Evolutionary conservation across 1,140 invertebrate genomes (phyloP), one percentile per base, ranked within the genome.

Genomic region (Bilobella aurantiaca): DNA sequence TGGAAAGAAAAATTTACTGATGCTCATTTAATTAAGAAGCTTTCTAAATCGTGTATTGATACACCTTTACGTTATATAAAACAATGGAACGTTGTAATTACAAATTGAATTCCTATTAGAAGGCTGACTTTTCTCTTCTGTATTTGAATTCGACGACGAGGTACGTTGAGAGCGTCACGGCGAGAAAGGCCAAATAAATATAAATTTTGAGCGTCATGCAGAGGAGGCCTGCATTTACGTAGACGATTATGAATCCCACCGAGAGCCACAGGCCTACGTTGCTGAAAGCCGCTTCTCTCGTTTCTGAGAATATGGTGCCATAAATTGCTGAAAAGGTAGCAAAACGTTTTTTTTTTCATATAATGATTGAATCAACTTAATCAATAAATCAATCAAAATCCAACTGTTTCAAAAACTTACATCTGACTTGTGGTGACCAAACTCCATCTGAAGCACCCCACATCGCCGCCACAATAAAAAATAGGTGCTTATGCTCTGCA

Each of bases 381-480:
- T n/a, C n/a, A n/a, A n/a, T n/a, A n/a, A n/a, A n/a, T n/a, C n/a
- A n/a, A n/a, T n/a, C n/a, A n/a, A n/a, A n/a, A n/a, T n/a, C n/a
- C n/a, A n/a, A n/a, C n/a, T n/a, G n/a, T n/a, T n/a, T n/a, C n/a
- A 23, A 23, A 56, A 12, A n/a, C 8, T 56, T 56, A 56, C 49
- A 14, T n/a, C 14, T 14, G 16, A 59, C 16, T 59, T 59, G 58
- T 27, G 58, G 58, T 3, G 28, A 29, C 58, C 58, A 59, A 25
- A 59, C 28, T 27, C 58, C 58, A 32, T 97, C 94, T 3, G 91
- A 90, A n/a, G 96, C 86, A 23, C 95, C 95, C 94, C 93, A 97
- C 0, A 27, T 8, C 8, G 32, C 64, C 2, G 34, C 34, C 32
- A 96, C 87, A 16, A 91, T 84, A 78, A 91, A 96, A 81, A 96